Evolutionary conservation across 2,113 vertebrate genomes (phyloP).

Genomic region (Platichthys flesus): DNA sequence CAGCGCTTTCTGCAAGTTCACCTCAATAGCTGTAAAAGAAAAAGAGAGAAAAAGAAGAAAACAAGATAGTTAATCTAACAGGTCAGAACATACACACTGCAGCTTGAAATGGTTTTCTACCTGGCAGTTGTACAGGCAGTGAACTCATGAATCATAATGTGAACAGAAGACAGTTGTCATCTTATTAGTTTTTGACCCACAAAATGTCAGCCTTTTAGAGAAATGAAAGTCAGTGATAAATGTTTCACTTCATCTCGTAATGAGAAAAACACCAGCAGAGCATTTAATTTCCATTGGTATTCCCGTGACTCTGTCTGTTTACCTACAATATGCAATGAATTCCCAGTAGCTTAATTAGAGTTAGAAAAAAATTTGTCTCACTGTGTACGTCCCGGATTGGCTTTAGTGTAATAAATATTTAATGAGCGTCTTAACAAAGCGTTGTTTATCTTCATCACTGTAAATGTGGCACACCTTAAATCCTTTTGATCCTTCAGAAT

Average conservation of each 20-base stretch:
- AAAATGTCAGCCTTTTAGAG: constrained; percentile 74
- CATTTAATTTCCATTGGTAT: constrained; percentile 81
- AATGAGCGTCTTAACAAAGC: constrained; percentile 79
- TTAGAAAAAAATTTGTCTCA: constrained; percentile 67
- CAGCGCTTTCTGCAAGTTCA: constrained; percentile 93
- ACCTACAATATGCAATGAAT: constrained; percentile 83
- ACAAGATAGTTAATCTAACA: constrained; percentile 46
- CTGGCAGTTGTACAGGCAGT: constrained; percentile 10
- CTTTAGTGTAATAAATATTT: constrained; percentile 82
- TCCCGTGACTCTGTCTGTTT: constrained; percentile 82
- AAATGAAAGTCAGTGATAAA: constrained; percentile 81
- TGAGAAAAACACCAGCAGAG: constrained; percentile 80
- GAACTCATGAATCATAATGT: constrained; percentile 58
- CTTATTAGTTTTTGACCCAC: constrained; percentile 74
- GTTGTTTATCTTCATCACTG: constrained; percentile 81
- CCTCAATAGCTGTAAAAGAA: constrained; percentile 87
- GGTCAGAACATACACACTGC: constrained; percentile 30
- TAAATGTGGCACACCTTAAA: constrained; percentile 63
- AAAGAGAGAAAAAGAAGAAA: constrained; percentile 7
- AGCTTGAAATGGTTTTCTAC: constrained; percentile 35
- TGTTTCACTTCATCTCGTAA: constrained; percentile 83
- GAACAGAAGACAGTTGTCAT: constrained; percentile 63
- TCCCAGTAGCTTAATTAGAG: constrained; percentile 87
- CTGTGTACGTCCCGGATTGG: constrained; percentile 75
- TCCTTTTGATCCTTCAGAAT: constrained; percentile 54